phyloP scores from a whole-genome alignment of 2,888 invertebrate genomes.

The Calameuta pallipes region DNA sequence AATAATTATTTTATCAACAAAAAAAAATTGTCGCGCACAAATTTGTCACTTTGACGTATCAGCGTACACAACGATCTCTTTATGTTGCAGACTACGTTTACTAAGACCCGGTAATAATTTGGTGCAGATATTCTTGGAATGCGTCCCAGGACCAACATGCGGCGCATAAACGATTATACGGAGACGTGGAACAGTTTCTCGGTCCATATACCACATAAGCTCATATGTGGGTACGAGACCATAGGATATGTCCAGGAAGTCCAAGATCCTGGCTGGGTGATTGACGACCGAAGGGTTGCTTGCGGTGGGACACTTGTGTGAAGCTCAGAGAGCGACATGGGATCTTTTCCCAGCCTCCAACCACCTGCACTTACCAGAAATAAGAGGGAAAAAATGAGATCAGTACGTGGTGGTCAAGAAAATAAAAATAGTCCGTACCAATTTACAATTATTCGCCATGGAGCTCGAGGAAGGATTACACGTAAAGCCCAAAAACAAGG shows the following conservation, averaged over 20 bases:
- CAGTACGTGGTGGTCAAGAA: not conserved
- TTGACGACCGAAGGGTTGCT: constrained; percentile 6
- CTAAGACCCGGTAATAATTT: constrained; percentile 8
- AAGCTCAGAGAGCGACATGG: not conserved
- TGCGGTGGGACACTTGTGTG: not conserved
- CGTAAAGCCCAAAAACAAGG: not conserved
- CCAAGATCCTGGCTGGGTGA: not conserved
- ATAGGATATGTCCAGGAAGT: constrained; percentile 1
- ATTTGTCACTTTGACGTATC: too few species aligned
- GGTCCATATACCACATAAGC: not conserved
- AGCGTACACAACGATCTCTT: too few species aligned
- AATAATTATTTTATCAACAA: too few species aligned
- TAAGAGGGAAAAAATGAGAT: too few species aligned
- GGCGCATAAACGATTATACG: constrained; percentile 18
- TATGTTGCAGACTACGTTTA: too few species aligned
- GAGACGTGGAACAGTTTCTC: constrained; percentile 16
- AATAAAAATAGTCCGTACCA: constrained; percentile 6
- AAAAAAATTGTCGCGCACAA: too few species aligned
- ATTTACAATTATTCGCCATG: not conserved
- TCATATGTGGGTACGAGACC: too few species aligned
- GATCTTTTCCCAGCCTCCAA: not conserved
- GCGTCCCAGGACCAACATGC: constrained; percentile 14
- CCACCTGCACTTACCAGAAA: constrained; percentile 1
- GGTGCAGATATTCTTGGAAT: constrained; percentile 17
- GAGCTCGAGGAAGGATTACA: too few species aligned